phyloP scores from a whole-genome alignment of 2,888 invertebrate genomes.

The Tryphoninae sp. region DNA sequence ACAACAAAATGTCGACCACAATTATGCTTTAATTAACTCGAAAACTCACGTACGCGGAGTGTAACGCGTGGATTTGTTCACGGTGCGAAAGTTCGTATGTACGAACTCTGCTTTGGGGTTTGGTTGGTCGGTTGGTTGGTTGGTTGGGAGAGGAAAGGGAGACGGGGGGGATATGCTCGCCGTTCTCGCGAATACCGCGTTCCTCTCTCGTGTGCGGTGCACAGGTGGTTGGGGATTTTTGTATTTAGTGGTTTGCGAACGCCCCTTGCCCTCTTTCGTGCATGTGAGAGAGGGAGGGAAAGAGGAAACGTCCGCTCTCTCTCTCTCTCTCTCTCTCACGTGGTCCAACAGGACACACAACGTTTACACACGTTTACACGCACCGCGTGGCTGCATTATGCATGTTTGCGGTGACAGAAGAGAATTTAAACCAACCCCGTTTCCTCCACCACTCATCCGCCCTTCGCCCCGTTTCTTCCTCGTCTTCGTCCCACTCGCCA shows the following conservation, averaged over 20 bases:
- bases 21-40: slow-evolving; percentile 81
- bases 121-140: not conserved
- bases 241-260: slow-evolving; percentile 79
- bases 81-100: slow-evolving; percentile 43
- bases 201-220: slow-evolving; percentile 68
- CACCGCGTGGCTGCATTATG: slow-evolving; percentile 79
- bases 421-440: slow-evolving; percentile 78
- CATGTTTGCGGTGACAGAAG: slow-evolving; percentile 81
- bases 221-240: slow-evolving; percentile 81
- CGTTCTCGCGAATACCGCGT: not conserved
- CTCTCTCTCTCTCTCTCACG: slow-evolving; percentile 16
- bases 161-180: slow-evolving; percentile 31
- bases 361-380: slow-evolving; percentile 77
- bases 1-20: slow-evolving; percentile 80
- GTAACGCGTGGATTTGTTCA: slow-evolving; percentile 29
- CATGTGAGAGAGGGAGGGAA: not conserved
- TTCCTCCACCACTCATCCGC: slow-evolving; percentile 59
- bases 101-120: slow-evolving; percentile 1
- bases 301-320: slow-evolving; percentile 8
- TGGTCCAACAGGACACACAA: slow-evolving; percentile 62
- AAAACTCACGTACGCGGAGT: slow-evolving; percentile 62
- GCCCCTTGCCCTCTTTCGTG: not conserved
- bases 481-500: not conserved
- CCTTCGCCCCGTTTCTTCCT: slow-evolving; percentile 16
- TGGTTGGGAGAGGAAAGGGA: not conserved